Base-by-base conservation (phyloP, 1,140 invertebrate species). In the Atta colombica region DNA sequence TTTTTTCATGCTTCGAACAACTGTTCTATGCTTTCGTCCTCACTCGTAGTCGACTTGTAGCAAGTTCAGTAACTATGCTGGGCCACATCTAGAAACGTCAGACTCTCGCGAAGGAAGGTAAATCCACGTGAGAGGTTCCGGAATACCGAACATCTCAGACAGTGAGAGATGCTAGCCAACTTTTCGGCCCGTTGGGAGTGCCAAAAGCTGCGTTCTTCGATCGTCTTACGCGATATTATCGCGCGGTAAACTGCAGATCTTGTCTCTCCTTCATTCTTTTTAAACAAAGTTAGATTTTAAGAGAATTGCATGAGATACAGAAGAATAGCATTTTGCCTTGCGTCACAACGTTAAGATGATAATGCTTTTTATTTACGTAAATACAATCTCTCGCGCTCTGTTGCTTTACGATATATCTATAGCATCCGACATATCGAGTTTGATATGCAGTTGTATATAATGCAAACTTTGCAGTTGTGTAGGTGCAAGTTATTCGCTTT, bases 1-100 rank as follows among this genome's bases (percentile, higher is more conserved):
- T 49, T 81, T 63, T 75, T 35, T 74, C 39, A 10, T 8, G 25
- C 53, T 74, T 74, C 3, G 10, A 14, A 82, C 53, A 68, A 60
- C 35, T 39, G 16, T 51, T 25, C 18, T 28, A n/a, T n/a, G 78
- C 65, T 60, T 80, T 82, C 7, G 66, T 21, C 18, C 49, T 12
- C 21, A 55, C 49, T 49, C 25, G 60, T 65, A 68, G 21, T 10
- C 10, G 51, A 72, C 35, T 61, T 45, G 80, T 84, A 84, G 39
- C 55, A 18, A 75, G 69, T 84, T 84, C 25, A 25, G 69, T 35
- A 74, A 75, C 39, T 84, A 61, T n/a, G 39, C 80, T 14, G 80
- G 45, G 60, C 80, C 80, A 84, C 80, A 63, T 84, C 74, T 75
- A 84, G 80, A 75, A 84, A 61, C 14, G 80, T 84, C 80, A 84